Evolutionary conservation across 2,797 vertebrate genomes (phyloP).

Genomic region (Anguilla marmorata): DNA sequence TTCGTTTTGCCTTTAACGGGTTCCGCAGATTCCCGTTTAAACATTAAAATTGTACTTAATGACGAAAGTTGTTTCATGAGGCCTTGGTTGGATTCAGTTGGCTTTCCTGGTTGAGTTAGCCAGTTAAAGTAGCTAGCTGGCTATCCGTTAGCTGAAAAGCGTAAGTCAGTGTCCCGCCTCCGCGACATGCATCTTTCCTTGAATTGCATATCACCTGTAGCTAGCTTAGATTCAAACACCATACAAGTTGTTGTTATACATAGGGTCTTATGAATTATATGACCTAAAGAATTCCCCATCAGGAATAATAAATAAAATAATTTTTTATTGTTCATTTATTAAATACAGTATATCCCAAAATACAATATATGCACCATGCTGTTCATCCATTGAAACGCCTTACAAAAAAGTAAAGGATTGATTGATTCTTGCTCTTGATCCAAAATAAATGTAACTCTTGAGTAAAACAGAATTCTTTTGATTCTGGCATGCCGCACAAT

Average conservation of each 20-base stretch:
- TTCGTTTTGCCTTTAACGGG: neutral
- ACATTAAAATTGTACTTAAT: neutral
- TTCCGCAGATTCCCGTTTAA: neutral
- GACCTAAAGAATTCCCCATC: neutral
- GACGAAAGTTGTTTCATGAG: neutral
- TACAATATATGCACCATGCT: neutral
- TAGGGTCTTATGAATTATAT: neutral
- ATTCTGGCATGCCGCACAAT: neutral
- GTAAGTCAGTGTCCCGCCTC: neutral
- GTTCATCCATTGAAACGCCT: neutral
- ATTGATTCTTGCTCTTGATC: neutral
- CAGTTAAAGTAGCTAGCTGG: neutral
- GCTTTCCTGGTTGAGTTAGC: neutral
- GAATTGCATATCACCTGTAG: slow-evolving; percentile 4
- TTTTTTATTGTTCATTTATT: neutral
- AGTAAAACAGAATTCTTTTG: too few relatives aligned
- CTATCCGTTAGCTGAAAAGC: neutral
- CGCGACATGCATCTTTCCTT: neutral
- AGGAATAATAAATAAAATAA: neutral
- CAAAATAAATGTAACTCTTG: neutral
- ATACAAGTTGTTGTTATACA: neutral
- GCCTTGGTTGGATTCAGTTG: neutral
- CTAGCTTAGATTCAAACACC: neutral
- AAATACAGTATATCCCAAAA: neutral
- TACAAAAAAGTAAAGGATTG: neutral